Base-by-base conservation (phyloP, 2,113 vertebrate genomes). In the Phyllostomus hastatus region DNA sequence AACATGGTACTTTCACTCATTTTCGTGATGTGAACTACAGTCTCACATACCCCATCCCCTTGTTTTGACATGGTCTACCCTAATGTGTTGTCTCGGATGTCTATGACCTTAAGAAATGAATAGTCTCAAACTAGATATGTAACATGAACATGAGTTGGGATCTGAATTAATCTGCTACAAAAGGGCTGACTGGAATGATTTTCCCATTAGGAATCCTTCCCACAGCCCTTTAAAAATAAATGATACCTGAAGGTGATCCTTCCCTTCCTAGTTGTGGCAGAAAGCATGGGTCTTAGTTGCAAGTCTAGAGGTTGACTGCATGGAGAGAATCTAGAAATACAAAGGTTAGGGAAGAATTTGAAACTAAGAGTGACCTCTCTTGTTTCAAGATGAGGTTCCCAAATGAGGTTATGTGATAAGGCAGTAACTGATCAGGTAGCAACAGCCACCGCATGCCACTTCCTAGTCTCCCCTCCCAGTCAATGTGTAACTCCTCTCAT, bases 181-280 rank as follows among this genome's bases (percentile, higher is more conserved):
- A 84, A 96, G 96, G 17, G 0, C 85, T 90, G 76, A 50, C 79
- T 88, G 76, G 35, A 33, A 81, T 97, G 85, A 90, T 72, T 95
- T 93, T 75, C 67, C 22, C 61, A 72, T 78, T 66, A 95, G 76
- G 35, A 91, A 88, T 96, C 76, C 84, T 93, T 80, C 76, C 88
- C 73, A 48, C 3, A 17, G 57, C 38, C 43, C 35, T 66, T 94
- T 41, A 79, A 57, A 95, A 93, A 73, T 84, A 90, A 95, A 88
- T 96, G 48, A 73, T 26, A 59, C 16, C 80, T 94, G 10, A 46
- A 72, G 46, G 66, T 52, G 46, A 67, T n/a, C 43, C 20, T 72
- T 52, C 79, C 72, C 10, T 41, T 59, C 1, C 3, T 7, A 0
- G 33, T 64, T 35, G 75, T 48, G 10, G 41, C 35, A 70, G 43